Conservation (phyloP, 2,888 invertebrate genomes). For the Phalangium opilio region DNA sequence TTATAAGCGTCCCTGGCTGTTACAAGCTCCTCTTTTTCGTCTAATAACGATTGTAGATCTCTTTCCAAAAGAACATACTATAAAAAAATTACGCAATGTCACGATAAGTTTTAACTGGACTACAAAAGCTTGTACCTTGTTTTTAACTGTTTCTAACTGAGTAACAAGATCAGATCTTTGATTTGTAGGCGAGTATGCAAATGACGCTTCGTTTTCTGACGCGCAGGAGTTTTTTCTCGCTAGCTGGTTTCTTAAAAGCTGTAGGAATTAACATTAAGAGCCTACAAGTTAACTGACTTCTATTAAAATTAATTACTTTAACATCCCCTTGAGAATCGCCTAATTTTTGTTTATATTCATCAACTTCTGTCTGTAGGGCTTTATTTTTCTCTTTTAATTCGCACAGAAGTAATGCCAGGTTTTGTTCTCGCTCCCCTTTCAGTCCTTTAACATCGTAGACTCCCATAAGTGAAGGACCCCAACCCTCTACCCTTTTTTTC, state of each 20-base stretch:
- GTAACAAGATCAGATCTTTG: no score
- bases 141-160: no score
- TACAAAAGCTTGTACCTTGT: no score
- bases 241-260: no score
- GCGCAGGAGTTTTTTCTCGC: no score
- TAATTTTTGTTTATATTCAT: slow-evolving; percentile 53
- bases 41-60: slow-evolving; percentile 59
- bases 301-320: slow-evolving; percentile 26
- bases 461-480: slow-evolving; percentile 21
- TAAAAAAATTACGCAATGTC: slow-evolving; percentile 15
- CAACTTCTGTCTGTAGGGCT: slow-evolving; percentile 43
- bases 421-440: slow-evolving; percentile 17
- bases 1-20: slow-evolving; percentile 68
- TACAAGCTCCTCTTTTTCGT: slow-evolving; percentile 68
- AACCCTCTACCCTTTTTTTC: slow-evolving; percentile 28
- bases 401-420: slow-evolving; percentile 20
- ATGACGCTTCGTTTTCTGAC: no score
- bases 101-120: no score
- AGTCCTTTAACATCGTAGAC: slow-evolving; percentile 16
- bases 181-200: no score
- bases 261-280: no score
- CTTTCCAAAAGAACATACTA: slow-evolving; percentile 55
- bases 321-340: slow-evolving; percentile 36
- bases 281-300: no score
- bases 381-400: slow-evolving; percentile 41